Percentiles rank a stretch among this genome's conserved stretches.
Conservation (phyloP, 1,140 invertebrate genomes). For the Sipha flava region DNA sequence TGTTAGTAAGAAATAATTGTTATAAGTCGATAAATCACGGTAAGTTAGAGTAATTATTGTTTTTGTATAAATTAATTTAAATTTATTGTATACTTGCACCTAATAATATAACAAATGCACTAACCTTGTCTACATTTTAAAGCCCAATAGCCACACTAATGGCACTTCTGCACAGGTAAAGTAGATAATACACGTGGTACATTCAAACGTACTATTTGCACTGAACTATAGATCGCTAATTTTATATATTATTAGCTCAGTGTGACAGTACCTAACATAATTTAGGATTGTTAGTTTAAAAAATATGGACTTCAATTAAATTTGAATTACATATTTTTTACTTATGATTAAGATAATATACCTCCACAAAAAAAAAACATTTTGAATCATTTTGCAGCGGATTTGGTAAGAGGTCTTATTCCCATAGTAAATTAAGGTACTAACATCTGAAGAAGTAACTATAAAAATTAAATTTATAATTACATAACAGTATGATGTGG, state of each 20-base stretch:
- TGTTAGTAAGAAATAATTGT: too few species aligned
- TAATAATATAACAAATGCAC: conserved; percentile 35
- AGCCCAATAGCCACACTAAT: conserved; percentile 79
- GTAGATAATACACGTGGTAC: conserved; percentile 43
- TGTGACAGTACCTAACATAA: background rate
- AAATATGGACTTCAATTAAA: background rate
- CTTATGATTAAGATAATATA: background rate
- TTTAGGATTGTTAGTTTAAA: background rate
- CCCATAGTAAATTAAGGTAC: background rate
- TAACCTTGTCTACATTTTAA: conserved; percentile 40
- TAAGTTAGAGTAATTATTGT: background rate
- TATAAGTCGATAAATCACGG: too few species aligned
- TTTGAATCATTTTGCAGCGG: conserved; percentile 4
- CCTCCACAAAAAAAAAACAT: background rate
- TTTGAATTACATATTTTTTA: conserved; percentile 1
- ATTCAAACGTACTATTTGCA: background rate
- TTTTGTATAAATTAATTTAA: background rate
- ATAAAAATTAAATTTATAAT: background rate
- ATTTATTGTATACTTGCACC: conserved; percentile 25
- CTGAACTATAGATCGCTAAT: conserved; percentile 12
- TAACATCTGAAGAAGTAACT: background rate
- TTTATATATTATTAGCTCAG: background rate
- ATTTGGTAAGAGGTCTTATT: background rate
- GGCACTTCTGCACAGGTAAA: conserved; percentile 76
- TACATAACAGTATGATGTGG: background rate